Evolutionary conservation across 2,113 vertebrate species (phyloP), one percentile per base, ranked within the genome.

Genomic region (Eolophus roseicapilla): DNA sequence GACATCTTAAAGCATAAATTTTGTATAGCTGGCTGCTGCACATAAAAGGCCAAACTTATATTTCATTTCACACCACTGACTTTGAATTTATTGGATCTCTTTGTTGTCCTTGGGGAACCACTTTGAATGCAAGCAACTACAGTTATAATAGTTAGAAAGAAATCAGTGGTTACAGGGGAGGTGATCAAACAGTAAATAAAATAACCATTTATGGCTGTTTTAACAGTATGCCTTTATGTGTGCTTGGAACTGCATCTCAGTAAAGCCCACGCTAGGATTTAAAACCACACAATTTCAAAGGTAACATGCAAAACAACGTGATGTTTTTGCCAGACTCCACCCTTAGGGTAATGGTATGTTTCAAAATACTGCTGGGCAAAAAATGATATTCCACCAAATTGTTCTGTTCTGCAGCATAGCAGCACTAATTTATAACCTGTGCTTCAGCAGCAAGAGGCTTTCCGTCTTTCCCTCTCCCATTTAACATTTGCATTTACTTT

Each of bases 161-260:
- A 97, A 97, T 97, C 97, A 95, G 92, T 94, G 92, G 74, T 97
- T 97, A 96, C 92, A 94, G 78, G 82, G 92, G 77, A 68, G 50
- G 92, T 95, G 96, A 98, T 97, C 95, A 94, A 96, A 97, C 47
- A 96, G 97, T 97, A 98, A 98, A 98, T 97, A 97, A 98, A 98
- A 98, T 96, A 90, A 97, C 68, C 91, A 85, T 95, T 95, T 91
- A 81, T 91, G 86, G 57, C 74, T 89, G 33, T 82, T 96, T 85
- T 96, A 96, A 83, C 70, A 93, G 82, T 96, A 96, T 97, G 89
- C 73, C 37, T 97, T 98, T 91, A 97, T 96, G 93, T 74, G 85
- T 86, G 67, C 93, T 96, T 97, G 93, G 93, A 97, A 96, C 93
- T 97, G 57, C 52, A 59, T 95, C 52, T 84, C 89, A 96, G 82